Evolutionary conservation across 2,888 invertebrate species (phyloP).

Genomic region (Hemicrepidius hirtus): DNA sequence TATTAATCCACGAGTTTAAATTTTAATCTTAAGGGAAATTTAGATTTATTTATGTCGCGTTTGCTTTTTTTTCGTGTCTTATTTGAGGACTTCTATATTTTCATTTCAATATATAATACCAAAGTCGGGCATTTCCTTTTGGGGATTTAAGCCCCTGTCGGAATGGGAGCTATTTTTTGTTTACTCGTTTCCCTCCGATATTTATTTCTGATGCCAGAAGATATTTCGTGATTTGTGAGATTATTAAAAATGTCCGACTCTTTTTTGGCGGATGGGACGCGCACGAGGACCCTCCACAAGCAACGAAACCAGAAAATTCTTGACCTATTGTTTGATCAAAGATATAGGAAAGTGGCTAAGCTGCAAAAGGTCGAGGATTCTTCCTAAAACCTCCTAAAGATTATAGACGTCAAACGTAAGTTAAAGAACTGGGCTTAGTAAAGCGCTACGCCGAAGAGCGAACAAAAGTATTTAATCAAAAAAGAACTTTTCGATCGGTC

Average conservation of each 20-base stretch:
- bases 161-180: constrained; percentile 33
- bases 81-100: constrained; percentile 22
- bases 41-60: neutral
- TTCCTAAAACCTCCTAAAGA: constrained; percentile 15
- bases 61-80: neutral
- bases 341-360: constrained; percentile 33
- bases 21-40: constrained; percentile 17
- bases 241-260: constrained; percentile 39
- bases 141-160: constrained; percentile 14
- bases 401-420: constrained; percentile 36
- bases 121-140: constrained; percentile 27
- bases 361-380: constrained; percentile 19
- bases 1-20: constrained; percentile 20
- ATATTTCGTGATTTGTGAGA: constrained; percentile 38
- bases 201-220: constrained; percentile 30
- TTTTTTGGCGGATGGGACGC: constrained; percentile 21
- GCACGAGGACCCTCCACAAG: constrained; percentile 16
- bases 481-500: constrained; percentile 15
- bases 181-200: constrained; percentile 25
- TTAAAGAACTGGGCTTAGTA: constrained; percentile 17
- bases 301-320: constrained; percentile 29
- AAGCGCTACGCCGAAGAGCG: constrained; percentile 23
- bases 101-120: constrained; percentile 31
- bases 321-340: constrained; percentile 38
- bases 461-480: constrained; percentile 38